These are phyloP conservation scores for Meteorus cinctellus DNA, from an alignment of 2,888 invertebrate species.

Conservation along the genomic window DNA sequence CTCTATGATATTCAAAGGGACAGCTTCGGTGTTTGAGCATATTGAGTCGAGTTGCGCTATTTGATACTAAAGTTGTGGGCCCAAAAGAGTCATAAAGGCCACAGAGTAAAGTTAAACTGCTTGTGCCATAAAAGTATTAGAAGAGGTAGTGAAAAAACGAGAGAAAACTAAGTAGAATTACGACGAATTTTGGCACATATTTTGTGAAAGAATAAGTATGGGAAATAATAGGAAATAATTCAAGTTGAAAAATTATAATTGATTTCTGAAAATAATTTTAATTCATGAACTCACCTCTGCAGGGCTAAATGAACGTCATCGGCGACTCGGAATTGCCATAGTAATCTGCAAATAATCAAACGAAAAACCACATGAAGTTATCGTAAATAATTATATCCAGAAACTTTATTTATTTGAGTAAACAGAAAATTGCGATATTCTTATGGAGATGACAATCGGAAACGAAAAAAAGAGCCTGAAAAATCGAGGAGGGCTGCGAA, in stretches of 20 bases:
- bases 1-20: neutral
- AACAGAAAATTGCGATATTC: neutral
- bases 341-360: constrained; percentile 62
- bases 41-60: neutral
- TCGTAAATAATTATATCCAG: constrained; percentile 33
- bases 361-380: neutral
- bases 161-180: neutral
- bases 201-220: neutral
- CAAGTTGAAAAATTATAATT: neutral
- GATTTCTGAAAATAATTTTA: neutral
- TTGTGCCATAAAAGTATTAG: constrained; percentile 43
- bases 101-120: constrained; percentile 44
- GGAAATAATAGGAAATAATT: neutral
- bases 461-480: constrained; percentile 13
- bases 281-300: constrained; percentile 59
- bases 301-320: constrained; percentile 45
- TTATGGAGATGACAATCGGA: constrained; percentile 44
- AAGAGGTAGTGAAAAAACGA: neutral
- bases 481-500: neutral
- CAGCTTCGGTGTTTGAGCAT: neutral
- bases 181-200: too few relatives aligned
- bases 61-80: constrained; percentile 34
- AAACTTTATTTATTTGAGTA: neutral
- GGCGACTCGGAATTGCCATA: constrained; percentile 58
- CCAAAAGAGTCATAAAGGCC: constrained; percentile 48